Base-by-base conservation (phyloP, 2,888 invertebrate species). In the Molanna angustata region DNA sequence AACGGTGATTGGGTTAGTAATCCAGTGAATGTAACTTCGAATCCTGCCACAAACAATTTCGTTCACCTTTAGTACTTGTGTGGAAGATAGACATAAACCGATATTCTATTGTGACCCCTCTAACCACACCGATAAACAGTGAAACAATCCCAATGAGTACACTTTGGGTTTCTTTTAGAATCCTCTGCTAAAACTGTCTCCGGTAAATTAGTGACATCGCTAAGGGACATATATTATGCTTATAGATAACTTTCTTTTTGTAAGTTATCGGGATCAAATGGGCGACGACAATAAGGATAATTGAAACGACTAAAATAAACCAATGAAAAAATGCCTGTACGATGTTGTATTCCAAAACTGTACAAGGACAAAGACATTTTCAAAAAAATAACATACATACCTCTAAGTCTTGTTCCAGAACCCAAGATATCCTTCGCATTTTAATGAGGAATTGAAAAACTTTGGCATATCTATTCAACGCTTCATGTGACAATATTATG, bases 121-220 rank as follows among this genome's bases (percentile, higher is more conserved):
- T 85, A 83, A 46, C 94, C 94, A 73, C 96, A 97, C 61, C 84
- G 84, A 69, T 95, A 95, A 11, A 96, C 89, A 72, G 96, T 88
- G 63, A 96, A 89, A 67, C 96, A 96, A 65, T 85, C 84, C 81
- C 89, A 90, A 67, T 86, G 86, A 1, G 85, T 85, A 67, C 91
- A 91, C 63, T 85, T 84, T n/a, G 72, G 63, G 61, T 82, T 80
- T 22, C 84, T 80, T 14, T 74, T 69, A 39, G 72, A 66, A 63
- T 78, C 74, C 18, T 33, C 44, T 1, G 41, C 11, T 20, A 76
- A 62, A 61, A 66, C 65, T 47, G 69, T 65, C 55, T 69, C 71
- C 60, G 76, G 74, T 58, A 74, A 66, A 64, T 71, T 72, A 44
- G 69, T 64, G 21, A 74, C 62, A 62, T 79, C 75, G 14, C 63